Base-by-base conservation (phyloP, 1,140 invertebrate genomes). In the Medauroidea extradentata region DNA sequence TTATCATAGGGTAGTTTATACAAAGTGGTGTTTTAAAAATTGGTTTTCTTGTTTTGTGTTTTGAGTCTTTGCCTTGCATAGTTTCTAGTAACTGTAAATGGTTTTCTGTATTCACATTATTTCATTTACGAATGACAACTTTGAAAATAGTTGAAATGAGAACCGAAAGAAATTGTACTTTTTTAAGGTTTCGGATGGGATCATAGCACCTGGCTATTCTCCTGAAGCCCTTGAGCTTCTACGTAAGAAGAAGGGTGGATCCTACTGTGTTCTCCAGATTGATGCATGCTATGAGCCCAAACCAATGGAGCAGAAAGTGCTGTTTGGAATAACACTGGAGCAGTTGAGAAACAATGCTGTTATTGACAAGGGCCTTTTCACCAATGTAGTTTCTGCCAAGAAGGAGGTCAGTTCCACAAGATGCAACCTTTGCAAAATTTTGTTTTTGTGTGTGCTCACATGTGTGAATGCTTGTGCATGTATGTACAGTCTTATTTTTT, bases 191-290 rank as follows among this genome's bases (percentile, higher is more conserved):
- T 98, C 96, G 2, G 97, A 99, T 79, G 97, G 97, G 38, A 89
- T 99, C 38, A 91, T 99, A 63, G 96, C 97, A 0, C 94, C 96
- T 3, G 91, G 88, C 4, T 99, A 96, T 71, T 79, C 84, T 1
- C 73, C 83, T 0, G 91, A 88, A 66, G 97, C 96, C 1, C 71
- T 99, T 16, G 81, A 87, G 62, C 79, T 98, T n/a, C 74, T 99
- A 11, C 90, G 86, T 59, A 98, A 98, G 72, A 99, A 99, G 76
- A 99, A 99, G 74, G 88, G 86, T 64, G 96, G 96, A 9, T 83
- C 75, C 34, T 99, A 98, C 73, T 98, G 95, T 68, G 81, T 99
- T 8, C 73, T 99, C 7, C 83, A 92, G 80, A 97, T 99, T 67
- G 95, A 99, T 77, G 83, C 89, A 0, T 76, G 73, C 23, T 99